Base-by-base conservation (phyloP, 2,797 vertebrate genomes). In the Triplophysa yarkandensis region DNA sequence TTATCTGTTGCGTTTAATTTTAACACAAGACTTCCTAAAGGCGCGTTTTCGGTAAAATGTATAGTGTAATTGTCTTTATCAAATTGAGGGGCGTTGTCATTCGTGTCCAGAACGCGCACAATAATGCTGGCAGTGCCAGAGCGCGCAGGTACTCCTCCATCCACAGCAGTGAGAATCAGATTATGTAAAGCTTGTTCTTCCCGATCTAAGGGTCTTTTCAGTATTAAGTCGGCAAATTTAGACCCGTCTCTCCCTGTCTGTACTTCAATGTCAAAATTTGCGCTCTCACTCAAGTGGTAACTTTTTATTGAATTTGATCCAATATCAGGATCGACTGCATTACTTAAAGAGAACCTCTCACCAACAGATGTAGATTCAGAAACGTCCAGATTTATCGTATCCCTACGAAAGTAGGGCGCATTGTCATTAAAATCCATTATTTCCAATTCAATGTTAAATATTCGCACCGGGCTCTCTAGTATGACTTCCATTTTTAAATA, bases 1-100 rank as follows among this genome's bases (percentile, higher is more conserved):
- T 84, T 81, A 65, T 94, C 92, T 0, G 83, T 87, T 3, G 92
- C 88, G 30, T 93, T 94, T 21, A 92, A 68, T 74, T 88, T 85
- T 44, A 93, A 84, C 1, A 95, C 88, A 0, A 89, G 79, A 14
- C 88, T 91, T 43, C 90, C 92, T 19, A 86, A 82, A 0, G 89
- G 88, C 0, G 88, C 73, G 74, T 91, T 92, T 77, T 92, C 86
- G 0, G 27, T 71, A 19, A 87, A 9, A 14, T 80, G 63, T 17
- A 84, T 77, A 0, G 30, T 74, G 14, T 82, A 86, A 4, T 52
- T 77, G 1, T 83, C 69, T 60, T 68, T 80, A 7, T 81, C 57
- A 67, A 85, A 87, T 1, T 64, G 69, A 16, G 85, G 85, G 21
- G 68, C 48, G 80, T 86, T 86, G 69, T 86, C 84, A 30, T 86